Evolutionary conservation across 1,140 invertebrate species (phyloP), one percentile per base, ranked within the genome.

Genomic region (Drosophila nikananu): DNA sequence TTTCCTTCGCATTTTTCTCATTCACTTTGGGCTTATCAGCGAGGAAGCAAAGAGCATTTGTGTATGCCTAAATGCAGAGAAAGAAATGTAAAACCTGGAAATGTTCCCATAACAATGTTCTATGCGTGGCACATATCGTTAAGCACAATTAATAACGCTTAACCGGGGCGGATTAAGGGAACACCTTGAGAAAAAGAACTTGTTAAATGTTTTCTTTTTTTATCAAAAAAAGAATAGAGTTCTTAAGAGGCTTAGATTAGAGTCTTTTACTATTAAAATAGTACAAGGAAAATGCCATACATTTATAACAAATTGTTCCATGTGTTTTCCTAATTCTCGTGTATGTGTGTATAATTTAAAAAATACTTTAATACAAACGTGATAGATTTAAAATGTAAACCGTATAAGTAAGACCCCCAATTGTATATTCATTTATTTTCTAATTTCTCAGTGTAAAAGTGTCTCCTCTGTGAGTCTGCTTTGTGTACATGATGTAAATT

Each of bases 401-500:
- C 4, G 12, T 32, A 32, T 1, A 3, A 32, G 8, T 32, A 32
- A 32, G n/a, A 32, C 12, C 32, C 32, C 32, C 39, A 19, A 10
- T 19, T 10, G 19, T 19, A 42, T 32, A 12, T 5, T 12, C 9
- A 32, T 12, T 39, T 39, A 6, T 17, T 39, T 37, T 17, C 37
- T 39, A 2, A 0, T 17, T 21, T 57, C 54, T 12, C 54, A 25
- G 35, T 57, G 54, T 57, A 57, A 10, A 15, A 3, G 35, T 25
- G 54, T 57, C 54, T 57, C 54, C 35, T 25, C 42, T 67, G 54
- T 49, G 57, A 21, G 72, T 63, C 41, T 54, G 63, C 35, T 73
- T 46, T 64, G 65, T 76, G 70, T 84, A 75, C 52, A 73, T 89
- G 73, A 90, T 90, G 86, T 90, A 90, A 90, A 90, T 90, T 90